Base-by-base conservation (phyloP, 1,140 invertebrate species). In the Latrodectus geometricus region DNA sequence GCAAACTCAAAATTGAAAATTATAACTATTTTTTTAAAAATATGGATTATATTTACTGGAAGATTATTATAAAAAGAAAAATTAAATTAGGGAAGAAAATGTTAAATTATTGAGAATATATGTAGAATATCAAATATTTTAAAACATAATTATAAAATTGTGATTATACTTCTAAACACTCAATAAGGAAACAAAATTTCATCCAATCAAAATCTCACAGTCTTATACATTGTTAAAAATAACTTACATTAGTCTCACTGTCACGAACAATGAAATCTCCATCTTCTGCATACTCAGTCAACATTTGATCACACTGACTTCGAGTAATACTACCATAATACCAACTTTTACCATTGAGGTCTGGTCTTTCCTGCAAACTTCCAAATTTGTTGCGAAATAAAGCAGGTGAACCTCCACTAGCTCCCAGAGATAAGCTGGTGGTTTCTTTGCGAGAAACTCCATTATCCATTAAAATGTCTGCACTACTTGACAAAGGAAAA, bases 261-360 rank as follows among this genome's bases (percentile, higher is more conserved):
- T 99, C 98, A 90, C 98, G 93, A 90, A 99, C 98, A 89, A 99
- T 94, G 93, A 99, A 99, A 92, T 99, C 98, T 35, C 98, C 98
- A 92, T 99, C 97, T 89, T 96, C 95, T 23, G 97, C 98, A 91
- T 96, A 95, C 89, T 96, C 95, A 92, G 97, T 97, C 88, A 99
- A 93, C 90, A 99, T 92, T 88, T 95, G 95, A 92, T 99, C 98
- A 93, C 97, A 98, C 91, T 99, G 96, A 88, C 95, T 95, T 88
- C 98, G 94, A 23, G 97, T 96, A 89, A 99, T 97, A 89, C 94
- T 95, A 54, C 98, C 98, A 92, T 97, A 99, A 91, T 99, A 99
- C 98, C 98, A 99, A 17, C 95, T 94, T 91, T 97, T 96, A 61
- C 95, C 95, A 83, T 94, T 91, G 77, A 95, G 92, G 91, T 95